A percentile compares a stretch with the other conserved stretches of the same genome.
Evolutionary conservation across 2,888 invertebrate species (phyloP).

Genomic region (Hypolimnas misippus): DNA sequence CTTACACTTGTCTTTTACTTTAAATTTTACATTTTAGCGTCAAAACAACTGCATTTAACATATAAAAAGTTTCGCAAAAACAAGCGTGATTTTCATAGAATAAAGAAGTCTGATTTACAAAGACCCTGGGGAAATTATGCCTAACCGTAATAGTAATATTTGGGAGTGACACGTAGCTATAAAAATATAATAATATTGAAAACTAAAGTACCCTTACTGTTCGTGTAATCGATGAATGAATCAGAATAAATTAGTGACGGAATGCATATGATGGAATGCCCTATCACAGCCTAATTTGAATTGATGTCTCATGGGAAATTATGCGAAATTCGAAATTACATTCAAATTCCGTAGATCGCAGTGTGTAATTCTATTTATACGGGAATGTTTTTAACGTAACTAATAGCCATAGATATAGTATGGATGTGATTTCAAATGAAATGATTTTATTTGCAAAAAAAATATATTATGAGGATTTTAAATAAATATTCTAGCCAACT

Average conservation of each 20-base stretch:
- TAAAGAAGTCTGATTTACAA: constrained; percentile 20
- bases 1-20: no score
- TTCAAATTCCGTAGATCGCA: constrained; percentile 24
- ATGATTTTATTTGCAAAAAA: no score
- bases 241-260: constrained; percentile 18
- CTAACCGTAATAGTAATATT: constrained; percentile 23
- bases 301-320: constrained; percentile 38
- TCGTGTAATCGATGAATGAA: constrained; percentile 8
- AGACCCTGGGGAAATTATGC: constrained; percentile 35
- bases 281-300: constrained; percentile 34
- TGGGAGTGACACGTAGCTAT: constrained; percentile 8
- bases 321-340: constrained; percentile 28
- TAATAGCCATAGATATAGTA: neutral
- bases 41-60: neutral
- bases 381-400: neutral
- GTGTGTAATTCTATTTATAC: neutral
- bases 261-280: neutral
- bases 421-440: no score
- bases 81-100: constrained; percentile 7
- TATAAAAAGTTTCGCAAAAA: neutral
- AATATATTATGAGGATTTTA: no score
- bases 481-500: no score
- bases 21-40: neutral
- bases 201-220: constrained; percentile 10
- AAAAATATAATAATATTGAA: constrained; percentile 19